phyloP scores from a whole-genome alignment of 2,888 invertebrate species.

The Torymus aiolomorphi region DNA sequence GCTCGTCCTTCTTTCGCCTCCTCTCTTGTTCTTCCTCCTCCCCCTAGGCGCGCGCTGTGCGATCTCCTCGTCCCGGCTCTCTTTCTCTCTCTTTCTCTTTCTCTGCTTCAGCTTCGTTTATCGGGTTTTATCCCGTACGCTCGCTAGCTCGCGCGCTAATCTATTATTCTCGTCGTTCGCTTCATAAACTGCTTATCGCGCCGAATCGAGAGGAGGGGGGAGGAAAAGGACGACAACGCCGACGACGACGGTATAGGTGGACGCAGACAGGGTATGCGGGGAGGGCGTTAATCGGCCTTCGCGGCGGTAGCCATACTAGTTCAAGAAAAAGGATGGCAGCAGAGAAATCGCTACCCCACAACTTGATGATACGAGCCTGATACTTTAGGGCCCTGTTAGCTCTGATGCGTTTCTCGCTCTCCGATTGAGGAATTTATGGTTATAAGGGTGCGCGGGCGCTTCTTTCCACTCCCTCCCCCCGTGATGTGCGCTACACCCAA shows the following conservation, averaged over 20 bases:
- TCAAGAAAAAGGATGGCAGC: not conserved
- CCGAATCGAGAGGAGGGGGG: constrained; percentile 63
- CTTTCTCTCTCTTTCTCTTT: constrained; percentile 23
- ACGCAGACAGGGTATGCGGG: constrained; percentile 61
- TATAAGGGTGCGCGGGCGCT: not conserved
- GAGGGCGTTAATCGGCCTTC: constrained; percentile 70
- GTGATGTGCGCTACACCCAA: not conserved
- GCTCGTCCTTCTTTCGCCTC: constrained; percentile 11
- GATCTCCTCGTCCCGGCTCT: constrained; percentile 4
- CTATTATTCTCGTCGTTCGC: constrained; percentile 71
- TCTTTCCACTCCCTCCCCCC: not conserved
- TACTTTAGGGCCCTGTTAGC: constrained; percentile 55
- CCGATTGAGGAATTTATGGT: constrained; percentile 56
- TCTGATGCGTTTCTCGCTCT: constrained; percentile 25
- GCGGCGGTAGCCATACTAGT: constrained; percentile 22
- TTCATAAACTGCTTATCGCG: constrained; percentile 71
- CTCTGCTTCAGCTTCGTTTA: constrained; percentile 51
- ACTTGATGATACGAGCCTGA: constrained; percentile 37
- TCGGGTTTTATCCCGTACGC: constrained; percentile 53
- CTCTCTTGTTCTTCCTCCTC: constrained; percentile 27
- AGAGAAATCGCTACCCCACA: constrained; percentile 33
- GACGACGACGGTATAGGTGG: constrained; percentile 61
- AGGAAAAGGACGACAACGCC: too few species aligned
- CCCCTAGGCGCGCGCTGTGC: too few species aligned
- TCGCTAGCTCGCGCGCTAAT: constrained; percentile 65